Base-by-base conservation (phyloP, 2,888 invertebrate species). In the Aphelenchoides bicaudatus region DNA sequence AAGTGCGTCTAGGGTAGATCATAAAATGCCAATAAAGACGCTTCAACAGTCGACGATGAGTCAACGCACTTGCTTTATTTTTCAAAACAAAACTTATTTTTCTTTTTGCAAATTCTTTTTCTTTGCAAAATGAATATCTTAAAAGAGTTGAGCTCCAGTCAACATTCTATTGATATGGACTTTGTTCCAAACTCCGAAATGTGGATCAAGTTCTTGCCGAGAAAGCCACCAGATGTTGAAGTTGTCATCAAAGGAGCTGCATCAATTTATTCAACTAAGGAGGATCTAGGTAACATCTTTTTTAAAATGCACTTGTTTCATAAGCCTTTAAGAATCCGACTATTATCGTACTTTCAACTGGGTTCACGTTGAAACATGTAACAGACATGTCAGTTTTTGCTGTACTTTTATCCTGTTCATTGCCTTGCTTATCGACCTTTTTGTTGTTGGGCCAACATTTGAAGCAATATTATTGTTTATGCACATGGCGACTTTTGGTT, bases 321-420 rank as follows among this genome's bases (percentile, higher is more conserved):
- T n/a, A n/a, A n/a, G n/a, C n/a, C n/a, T n/a, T n/a, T n/a, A n/a
- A n/a, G 8, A 43, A 6, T 43, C 43, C 10, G 10, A 8, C 23
- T 43, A 43, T 25, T 43, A 43, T n/a, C 43, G 43, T 21, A 21
- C 23, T 43, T 43, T 10, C n/a, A 43, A 43, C 23, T 43, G n/a
- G 6, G 43, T 43, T n/a, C 43, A 43, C 43, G 25, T 43, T 21
- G 21, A 25, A n/a, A 25, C 23, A 8, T 6, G 43, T 43, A 8
- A 6, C 16, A 8, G 10, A 19, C 43, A 10, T 21, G 43, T n/a
- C 16, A n/a, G n/a, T n/a, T n/a, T n/a, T n/a, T n/a, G n/a, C n/a
- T n/a, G n/a, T n/a, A n/a, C n/a, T n/a, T n/a, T n/a, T n/a, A n/a
- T n/a, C n/a, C n/a, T n/a, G n/a, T n/a, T n/a, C n/a, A n/a, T n/a